Evolutionary conservation across 1,140 invertebrate species (phyloP).

Genomic region (Venustaconcha ellipsiformis): DNA sequence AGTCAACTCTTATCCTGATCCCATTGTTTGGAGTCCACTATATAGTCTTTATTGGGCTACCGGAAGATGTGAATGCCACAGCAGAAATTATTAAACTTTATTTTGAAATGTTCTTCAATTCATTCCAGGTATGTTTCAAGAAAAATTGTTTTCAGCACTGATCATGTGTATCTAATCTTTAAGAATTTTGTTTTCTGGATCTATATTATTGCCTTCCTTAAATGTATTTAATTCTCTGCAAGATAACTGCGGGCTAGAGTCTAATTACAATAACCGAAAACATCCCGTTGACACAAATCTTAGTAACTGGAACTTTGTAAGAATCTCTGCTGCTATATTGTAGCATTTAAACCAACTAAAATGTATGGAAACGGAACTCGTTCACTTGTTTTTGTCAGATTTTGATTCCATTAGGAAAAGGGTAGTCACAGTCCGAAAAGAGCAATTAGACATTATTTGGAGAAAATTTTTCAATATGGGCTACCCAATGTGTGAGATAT

Average conservation of each 20-base stretch:
- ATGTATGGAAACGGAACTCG: no score
- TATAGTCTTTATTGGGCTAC: conserved; percentile 72
- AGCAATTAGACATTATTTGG: no score
- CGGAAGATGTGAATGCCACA: conserved; percentile 37
- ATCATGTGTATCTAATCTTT: background rate
- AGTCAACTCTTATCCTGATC: conserved; percentile 82
- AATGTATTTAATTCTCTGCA: background rate
- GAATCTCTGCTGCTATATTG: no score
- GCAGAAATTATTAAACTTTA: conserved; percentile 80
- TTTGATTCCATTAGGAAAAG: no score
- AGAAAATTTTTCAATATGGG: no score
- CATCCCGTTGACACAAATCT: background rate
- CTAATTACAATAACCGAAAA: background rate
- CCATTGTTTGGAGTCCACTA: conserved; percentile 86
- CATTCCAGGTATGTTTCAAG: conserved; percentile 77
- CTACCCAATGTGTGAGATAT: no score
- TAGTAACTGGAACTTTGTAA: no score
- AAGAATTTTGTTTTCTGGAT: background rate
- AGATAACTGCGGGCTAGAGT: background rate
- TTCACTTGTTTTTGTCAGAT: no score
- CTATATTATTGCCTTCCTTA: background rate
- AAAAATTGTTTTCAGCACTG: background rate
- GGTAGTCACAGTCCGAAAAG: no score
- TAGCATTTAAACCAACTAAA: no score
- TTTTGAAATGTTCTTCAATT: conserved; percentile 82